Evolutionary conservation across 2,797 vertebrate genomes (phyloP).

Genomic region (Sarcophilus harrisii): DNA sequence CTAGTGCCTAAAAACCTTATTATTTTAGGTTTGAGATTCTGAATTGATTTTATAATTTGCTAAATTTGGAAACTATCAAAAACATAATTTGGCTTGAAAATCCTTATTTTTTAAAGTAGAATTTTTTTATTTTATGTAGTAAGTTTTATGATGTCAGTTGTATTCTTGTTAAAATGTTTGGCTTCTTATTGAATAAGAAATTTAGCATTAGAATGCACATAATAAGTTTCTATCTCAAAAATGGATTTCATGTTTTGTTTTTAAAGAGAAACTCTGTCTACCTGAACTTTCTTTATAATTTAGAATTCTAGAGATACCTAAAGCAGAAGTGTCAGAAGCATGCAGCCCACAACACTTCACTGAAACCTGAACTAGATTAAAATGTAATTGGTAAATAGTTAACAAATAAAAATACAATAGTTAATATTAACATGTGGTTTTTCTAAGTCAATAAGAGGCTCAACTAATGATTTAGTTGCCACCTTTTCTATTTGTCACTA

Average conservation of each 20-base stretch:
- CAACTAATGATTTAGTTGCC: neutral
- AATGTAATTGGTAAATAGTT: neutral
- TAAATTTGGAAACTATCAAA: slow-evolving; percentile 57
- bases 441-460: neutral
- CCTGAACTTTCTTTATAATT: neutral
- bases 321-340: neutral
- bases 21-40: slow-evolving; percentile 37
- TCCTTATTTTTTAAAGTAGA: neutral
- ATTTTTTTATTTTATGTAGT: neutral
- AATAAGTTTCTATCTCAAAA: neutral
- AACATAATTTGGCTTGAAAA: slow-evolving; percentile 54
- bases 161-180: neutral
- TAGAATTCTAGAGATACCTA: neutral
- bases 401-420: neutral
- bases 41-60: slow-evolving; percentile 42
- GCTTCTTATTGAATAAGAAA: neutral
- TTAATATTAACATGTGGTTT: neutral
- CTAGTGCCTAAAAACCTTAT: slow-evolving; percentile 38
- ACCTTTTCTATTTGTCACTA: neutral
- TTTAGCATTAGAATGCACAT: neutral
- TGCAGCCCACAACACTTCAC: neutral
- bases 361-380: neutral
- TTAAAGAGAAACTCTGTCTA: neutral
- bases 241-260: neutral
- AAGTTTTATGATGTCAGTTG: neutral